A percentile compares a stretch with the other conserved stretches of the same genome.
These are phyloP conservation scores for Dendroctonus valens DNA, from an alignment of 1,140 invertebrate species.

Conservation along the genomic window DNA sequence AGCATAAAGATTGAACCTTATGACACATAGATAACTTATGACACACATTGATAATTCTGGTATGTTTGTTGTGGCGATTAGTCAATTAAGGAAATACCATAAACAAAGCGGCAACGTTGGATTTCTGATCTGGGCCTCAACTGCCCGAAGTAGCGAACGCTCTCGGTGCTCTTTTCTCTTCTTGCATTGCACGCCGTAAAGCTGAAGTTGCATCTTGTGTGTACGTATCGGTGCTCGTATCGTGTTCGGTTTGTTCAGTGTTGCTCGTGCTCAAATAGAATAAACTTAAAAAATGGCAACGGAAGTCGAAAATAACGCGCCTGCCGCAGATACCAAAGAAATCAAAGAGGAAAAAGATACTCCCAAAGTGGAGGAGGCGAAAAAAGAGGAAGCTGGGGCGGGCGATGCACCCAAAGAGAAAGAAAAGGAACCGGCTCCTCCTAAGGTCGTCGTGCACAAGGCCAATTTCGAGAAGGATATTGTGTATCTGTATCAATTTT, in stretches of 20 bases:
- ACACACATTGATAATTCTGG: no score
- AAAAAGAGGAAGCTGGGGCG: slow-evolving; percentile 59
- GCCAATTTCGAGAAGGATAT: slow-evolving; percentile 87
- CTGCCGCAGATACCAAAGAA: slow-evolving; percentile 61
- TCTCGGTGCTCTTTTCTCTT: not conserved
- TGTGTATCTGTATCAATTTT: slow-evolving; percentile 92
- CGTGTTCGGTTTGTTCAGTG: not conserved
- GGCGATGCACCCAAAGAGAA: slow-evolving; percentile 54
- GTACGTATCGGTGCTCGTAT: not conserved
- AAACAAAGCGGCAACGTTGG: no score
- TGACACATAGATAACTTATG: no score
- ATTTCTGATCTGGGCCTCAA: no score
- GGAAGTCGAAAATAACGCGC: slow-evolving; percentile 69
- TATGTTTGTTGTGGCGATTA: no score
- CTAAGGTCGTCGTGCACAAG: slow-evolving; percentile 81
- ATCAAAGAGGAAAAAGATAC: slow-evolving; percentile 60
- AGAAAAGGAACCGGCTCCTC: slow-evolving; percentile 57
- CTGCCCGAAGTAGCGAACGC: not conserved
- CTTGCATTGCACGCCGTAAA: not conserved
- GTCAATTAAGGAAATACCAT: no score
- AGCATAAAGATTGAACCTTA: no score
- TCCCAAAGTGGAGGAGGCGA: slow-evolving; percentile 59
- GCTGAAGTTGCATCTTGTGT: not conserved
- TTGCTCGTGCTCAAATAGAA: not conserved
- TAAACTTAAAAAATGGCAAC: slow-evolving; percentile 59